Evolutionary conservation across 2,888 invertebrate species (phyloP).

Genomic region (Aromia moschata): DNA sequence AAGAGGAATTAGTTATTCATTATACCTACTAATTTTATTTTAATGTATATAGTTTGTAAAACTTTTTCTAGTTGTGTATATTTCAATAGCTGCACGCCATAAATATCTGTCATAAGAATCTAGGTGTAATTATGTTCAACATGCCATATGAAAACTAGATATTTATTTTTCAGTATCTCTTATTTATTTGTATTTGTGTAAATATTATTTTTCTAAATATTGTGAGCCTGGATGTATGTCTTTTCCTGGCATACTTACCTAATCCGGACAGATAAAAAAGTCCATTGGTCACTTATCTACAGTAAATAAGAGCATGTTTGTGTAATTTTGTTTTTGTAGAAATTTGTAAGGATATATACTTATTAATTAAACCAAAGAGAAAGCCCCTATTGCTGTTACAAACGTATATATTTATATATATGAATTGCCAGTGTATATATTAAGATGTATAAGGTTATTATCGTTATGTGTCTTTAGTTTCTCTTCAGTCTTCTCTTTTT

Average conservation of each 20-base stretch:
- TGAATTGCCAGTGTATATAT: constrained; percentile 48
- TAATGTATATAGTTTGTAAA: constrained; percentile 40
- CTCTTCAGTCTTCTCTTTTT: constrained; percentile 12
- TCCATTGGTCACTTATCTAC: constrained; percentile 25
- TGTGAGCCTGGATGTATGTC: constrained; percentile 35
- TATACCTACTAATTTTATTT: constrained; percentile 27
- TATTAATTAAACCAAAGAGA: constrained; percentile 55
- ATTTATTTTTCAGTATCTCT: constrained; percentile 33
- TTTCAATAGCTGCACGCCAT: constrained; percentile 31
- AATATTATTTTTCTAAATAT: constrained; percentile 32
- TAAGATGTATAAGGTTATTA: constrained; percentile 9
- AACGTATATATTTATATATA: constrained; percentile 42
- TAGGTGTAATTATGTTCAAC: constrained; percentile 21
- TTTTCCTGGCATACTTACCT: constrained; percentile 36
- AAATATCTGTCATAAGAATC: constrained; percentile 23
- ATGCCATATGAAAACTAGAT: constrained; percentile 41
- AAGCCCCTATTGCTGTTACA: constrained; percentile 43
- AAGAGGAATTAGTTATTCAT: constrained; percentile 11
- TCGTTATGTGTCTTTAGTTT: constrained; percentile 17
- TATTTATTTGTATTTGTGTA: constrained; percentile 32
- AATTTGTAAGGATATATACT: constrained; percentile 49
- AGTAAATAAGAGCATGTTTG: constrained; percentile 54
- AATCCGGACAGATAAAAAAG: constrained; percentile 45
- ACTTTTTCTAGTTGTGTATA: constrained; percentile 31
- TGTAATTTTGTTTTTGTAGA: constrained; percentile 58